Evolutionary conservation across 2,113 vertebrate species (phyloP).

Genomic region (Macrotis lagotis): DNA sequence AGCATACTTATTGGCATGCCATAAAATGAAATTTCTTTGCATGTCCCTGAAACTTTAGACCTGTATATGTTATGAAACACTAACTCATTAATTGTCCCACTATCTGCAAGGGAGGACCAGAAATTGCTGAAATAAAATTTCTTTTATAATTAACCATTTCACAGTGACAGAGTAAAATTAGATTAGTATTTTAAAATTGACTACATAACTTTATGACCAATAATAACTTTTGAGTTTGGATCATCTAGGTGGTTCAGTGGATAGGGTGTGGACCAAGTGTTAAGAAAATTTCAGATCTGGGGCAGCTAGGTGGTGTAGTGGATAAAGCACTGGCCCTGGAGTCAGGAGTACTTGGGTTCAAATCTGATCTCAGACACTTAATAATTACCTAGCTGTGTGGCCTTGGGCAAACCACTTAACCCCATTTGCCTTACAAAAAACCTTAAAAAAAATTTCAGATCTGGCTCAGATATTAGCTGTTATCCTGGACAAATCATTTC

Average conservation of each 20-base stretch:
- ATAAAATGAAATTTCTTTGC: not conserved
- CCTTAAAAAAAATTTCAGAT: too few species aligned
- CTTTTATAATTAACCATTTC: not conserved
- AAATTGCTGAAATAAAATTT: not conserved
- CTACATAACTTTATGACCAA: not conserved
- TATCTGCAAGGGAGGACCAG: not conserved
- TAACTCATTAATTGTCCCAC: not conserved
- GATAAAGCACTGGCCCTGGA: too few species aligned
- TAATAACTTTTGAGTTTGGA: not conserved
- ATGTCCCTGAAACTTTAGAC: constrained; percentile 17
- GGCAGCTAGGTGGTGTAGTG: too few species aligned
- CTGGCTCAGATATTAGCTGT: not conserved
- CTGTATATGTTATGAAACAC: not conserved
- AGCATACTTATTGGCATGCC: not conserved
- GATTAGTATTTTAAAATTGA: not conserved
- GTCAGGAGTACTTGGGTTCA: too few species aligned
- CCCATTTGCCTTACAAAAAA: too few species aligned
- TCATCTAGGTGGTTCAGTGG: not conserved
- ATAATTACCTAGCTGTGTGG: too few species aligned
- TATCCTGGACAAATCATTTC: not conserved
- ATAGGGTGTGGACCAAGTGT: not conserved
- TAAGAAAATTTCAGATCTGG: too few species aligned
- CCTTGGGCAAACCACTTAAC: too few species aligned
- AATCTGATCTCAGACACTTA: too few species aligned
- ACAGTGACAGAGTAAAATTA: not conserved